A percentile compares a stretch with the other conserved stretches of the same genome.
These are phyloP conservation scores for Himantopus leucocephalus DNA, from an alignment of 2,113 vertebrate species.

Conservation along the genomic window DNA sequence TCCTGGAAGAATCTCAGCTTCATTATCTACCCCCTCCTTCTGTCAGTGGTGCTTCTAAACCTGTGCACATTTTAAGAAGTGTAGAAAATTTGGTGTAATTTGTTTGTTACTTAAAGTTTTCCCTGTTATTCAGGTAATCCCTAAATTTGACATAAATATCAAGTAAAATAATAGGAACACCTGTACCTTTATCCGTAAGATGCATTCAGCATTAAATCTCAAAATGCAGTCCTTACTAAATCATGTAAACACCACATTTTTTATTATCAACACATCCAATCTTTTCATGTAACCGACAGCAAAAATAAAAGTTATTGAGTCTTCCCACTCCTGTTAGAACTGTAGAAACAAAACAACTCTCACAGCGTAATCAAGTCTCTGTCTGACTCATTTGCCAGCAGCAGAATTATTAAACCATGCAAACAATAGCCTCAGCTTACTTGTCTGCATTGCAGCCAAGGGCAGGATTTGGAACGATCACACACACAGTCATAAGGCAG, in stretches of 20 bases:
- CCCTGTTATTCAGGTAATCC: rapidly evolving
- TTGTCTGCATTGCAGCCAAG: neutral
- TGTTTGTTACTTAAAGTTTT: neutral
- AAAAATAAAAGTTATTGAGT: neutral
- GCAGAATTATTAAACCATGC: neutral
- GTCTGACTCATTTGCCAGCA: neutral
- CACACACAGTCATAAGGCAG: neutral
- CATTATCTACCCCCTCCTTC: rapidly evolving
- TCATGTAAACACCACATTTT: neutral
- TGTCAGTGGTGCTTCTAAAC: neutral
- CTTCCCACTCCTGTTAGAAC: neutral
- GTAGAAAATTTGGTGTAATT: neutral
- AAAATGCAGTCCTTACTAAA: neutral
- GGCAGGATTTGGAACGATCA: neutral
- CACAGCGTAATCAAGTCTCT: neutral
- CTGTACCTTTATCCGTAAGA: neutral
- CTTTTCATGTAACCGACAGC: neutral
- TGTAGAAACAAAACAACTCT: neutral
- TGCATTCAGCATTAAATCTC: neutral
- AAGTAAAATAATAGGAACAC: neutral
- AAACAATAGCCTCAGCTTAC: neutral
- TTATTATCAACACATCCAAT: neutral
- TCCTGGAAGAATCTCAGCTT: neutral
- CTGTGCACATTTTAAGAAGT: neutral
- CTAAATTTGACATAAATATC: neutral